Conservation (phyloP, 2,797 vertebrate genomes). For the Cacajao melanocephalus region DNA sequence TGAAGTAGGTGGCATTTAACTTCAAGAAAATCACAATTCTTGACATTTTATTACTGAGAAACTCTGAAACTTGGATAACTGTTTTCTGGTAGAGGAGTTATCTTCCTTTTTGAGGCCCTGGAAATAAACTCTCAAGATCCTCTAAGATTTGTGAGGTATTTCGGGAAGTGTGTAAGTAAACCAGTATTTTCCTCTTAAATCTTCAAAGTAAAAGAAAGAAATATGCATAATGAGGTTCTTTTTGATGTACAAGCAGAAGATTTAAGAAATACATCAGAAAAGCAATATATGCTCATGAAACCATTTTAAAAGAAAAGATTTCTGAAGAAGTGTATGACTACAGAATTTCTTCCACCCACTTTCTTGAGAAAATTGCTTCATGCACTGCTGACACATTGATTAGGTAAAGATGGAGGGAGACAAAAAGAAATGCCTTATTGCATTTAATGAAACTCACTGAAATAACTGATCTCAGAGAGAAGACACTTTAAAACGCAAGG, state of each 20-base stretch:
- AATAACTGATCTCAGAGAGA: constrained; percentile 1
- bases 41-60: constrained; percentile 72
- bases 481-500: background rate
- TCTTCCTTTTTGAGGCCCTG: constrained; percentile 59
- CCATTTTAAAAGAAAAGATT: constrained; percentile 30
- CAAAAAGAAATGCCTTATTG: background rate
- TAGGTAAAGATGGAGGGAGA: constrained; percentile 11
- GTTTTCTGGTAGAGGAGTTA: constrained; percentile 54
- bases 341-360: constrained; percentile 61
- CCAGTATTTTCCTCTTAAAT: constrained; percentile 47
- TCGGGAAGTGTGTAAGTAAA: constrained; percentile 34
- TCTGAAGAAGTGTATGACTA: constrained; percentile 54
- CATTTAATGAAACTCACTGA: background rate
- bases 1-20: constrained; percentile 75
- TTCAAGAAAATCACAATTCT: constrained; percentile 70
- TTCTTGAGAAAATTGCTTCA: constrained; percentile 60
- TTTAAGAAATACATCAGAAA: constrained; percentile 66
- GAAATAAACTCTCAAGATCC: constrained; percentile 34
- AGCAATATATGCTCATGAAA: constrained; percentile 13
- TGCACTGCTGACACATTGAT: constrained; percentile 53
- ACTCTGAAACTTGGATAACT: constrained; percentile 49
- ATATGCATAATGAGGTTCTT: background rate
- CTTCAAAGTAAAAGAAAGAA: constrained; percentile 40
- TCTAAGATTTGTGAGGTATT: constrained; percentile 35
- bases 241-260: constrained; percentile 42